A percentile compares a stretch with the other conserved stretches of the same genome.
Conservation (phyloP, 2,888 invertebrate genomes). For the Macrosiphum euphorbiae region DNA sequence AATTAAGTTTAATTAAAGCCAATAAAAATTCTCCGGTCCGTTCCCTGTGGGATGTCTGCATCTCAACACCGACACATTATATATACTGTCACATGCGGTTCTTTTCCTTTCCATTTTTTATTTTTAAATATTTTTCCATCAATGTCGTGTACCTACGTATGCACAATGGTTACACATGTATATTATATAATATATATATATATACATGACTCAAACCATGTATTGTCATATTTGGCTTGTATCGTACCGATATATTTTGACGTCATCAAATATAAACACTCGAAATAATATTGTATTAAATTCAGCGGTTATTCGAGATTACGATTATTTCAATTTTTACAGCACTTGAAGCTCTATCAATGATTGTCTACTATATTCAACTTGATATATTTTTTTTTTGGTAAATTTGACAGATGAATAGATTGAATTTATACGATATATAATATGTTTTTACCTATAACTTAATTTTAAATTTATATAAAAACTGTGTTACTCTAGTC, state of each 20-base stretch:
- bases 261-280: constrained; percentile 11
- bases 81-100: constrained; percentile 25
- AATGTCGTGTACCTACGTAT: background rate
- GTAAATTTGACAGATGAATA: background rate
- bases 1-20: constrained; percentile 65
- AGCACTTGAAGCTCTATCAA: background rate
- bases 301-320: constrained; percentile 14
- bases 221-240: background rate
- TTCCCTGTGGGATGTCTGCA: constrained; percentile 61
- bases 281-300: background rate
- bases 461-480: background rate
- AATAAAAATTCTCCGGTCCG: constrained; percentile 65
- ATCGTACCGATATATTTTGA: background rate
- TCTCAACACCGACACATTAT: constrained; percentile 54
- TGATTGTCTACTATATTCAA: background rate
- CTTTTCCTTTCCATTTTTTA: constrained; percentile 33
- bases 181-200: background rate
- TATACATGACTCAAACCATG: background rate
- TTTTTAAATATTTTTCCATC: constrained; percentile 8
- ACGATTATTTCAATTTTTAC: background rate
- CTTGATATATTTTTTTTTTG: background rate
- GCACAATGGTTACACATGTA: background rate
- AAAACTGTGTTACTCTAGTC: background rate
- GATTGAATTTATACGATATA: background rate
- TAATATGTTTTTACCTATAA: background rate